Conservation (phyloP, 2,888 invertebrate genomes). For the Chorisops tibialis region DNA sequence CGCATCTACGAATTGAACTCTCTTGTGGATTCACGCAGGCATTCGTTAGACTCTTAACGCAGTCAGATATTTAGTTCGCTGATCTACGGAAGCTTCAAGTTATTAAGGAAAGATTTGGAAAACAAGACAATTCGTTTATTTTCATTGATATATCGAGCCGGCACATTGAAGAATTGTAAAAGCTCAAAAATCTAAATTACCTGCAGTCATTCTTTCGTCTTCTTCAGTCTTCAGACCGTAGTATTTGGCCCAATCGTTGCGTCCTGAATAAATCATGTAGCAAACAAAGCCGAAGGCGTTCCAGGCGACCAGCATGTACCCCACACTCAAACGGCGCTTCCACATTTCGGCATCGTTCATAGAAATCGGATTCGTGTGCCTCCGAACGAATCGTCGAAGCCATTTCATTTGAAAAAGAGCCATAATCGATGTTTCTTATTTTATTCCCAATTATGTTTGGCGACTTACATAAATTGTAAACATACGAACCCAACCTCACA, state of each 20-base stretch:
- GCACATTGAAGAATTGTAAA: not conserved
- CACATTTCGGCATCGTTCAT: slow-evolving; percentile 57
- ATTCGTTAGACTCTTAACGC: too few relatives aligned
- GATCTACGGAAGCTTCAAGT: too few relatives aligned
- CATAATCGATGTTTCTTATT: slow-evolving; percentile 38
- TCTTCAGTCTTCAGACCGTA: slow-evolving; percentile 63
- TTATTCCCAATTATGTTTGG: not conserved
- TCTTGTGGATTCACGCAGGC: too few relatives aligned
- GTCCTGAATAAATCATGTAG: slow-evolving; percentile 60
- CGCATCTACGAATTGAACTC: too few relatives aligned
- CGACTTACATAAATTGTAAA: slow-evolving; percentile 1
- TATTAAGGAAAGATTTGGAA: too few relatives aligned
- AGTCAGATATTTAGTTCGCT: too few relatives aligned
- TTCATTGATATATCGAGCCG: too few relatives aligned
- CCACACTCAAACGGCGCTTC: slow-evolving; percentile 62
- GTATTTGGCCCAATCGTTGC: slow-evolving; percentile 65
- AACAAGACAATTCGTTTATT: too few relatives aligned
- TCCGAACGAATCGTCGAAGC: slow-evolving; percentile 55
- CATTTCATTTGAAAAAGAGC: slow-evolving; percentile 53
- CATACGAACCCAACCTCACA: not conserved
- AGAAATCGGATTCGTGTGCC: slow-evolving; percentile 54
- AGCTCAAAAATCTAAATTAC: slow-evolving; percentile 45
- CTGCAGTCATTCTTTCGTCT: slow-evolving; percentile 58
- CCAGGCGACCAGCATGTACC: slow-evolving; percentile 67
- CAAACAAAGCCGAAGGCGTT: slow-evolving; percentile 65